phyloP scores from a whole-genome alignment of 2,113 vertebrate species.

The Nibea coibor region DNA sequence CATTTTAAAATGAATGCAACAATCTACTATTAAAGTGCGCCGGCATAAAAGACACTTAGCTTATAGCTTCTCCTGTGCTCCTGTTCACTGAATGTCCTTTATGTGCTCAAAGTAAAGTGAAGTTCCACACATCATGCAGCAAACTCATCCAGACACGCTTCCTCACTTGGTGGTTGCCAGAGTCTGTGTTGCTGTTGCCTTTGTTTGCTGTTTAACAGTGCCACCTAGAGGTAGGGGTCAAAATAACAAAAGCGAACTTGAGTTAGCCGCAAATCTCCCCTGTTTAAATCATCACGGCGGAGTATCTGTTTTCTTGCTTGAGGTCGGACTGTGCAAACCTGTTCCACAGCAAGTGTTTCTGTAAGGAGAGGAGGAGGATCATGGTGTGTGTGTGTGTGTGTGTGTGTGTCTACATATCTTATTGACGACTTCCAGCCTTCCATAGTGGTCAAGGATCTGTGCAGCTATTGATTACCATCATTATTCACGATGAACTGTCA shows the following conservation, averaged over 20 bases:
- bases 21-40: no score
- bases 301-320: conserved; percentile 1
- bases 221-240: conserved; percentile 51
- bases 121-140: neutral
- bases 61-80: neutral
- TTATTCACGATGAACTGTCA: conserved; percentile 42
- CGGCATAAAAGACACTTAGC: neutral
- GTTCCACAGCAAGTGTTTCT: conserved; percentile 23
- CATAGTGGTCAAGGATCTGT: conserved; percentile 28
- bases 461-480: conserved; percentile 38
- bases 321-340: neutral
- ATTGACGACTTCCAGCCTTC: neutral
- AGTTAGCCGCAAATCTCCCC: neutral
- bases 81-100: neutral
- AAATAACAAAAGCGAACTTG: neutral
- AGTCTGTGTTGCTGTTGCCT: neutral
- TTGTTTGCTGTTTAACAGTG: conserved; percentile 57
- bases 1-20: neutral
- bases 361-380: neutral
- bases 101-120: neutral
- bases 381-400: neutral
- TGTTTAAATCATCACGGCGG: conserved; percentile 2
- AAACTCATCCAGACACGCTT: neutral
- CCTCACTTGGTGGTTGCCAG: neutral
- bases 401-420: neutral